Evolutionary conservation across 2,888 invertebrate genomes (phyloP).

Genomic region (Sceliomorpha sp.): DNA sequence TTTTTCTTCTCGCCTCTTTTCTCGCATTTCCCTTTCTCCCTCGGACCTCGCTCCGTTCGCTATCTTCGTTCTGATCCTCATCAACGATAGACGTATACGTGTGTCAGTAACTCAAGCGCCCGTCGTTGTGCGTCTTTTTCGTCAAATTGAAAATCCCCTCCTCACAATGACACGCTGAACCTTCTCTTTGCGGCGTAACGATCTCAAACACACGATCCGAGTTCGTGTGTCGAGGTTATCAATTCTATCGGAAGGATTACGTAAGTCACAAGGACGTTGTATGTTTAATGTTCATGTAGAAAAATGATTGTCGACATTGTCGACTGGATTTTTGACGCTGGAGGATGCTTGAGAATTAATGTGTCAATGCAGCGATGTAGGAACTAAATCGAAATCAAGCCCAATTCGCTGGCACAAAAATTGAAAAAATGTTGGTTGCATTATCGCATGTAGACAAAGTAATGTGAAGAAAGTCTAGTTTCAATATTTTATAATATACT

Average conservation of each 20-base stretch:
- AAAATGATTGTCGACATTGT: too few relatives aligned
- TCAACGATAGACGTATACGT: conserved; percentile 50
- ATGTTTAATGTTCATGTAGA: conserved; percentile 16
- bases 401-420: too few relatives aligned
- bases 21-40: conserved; percentile 46
- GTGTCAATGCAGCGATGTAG: too few relatives aligned
- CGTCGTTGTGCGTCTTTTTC: conserved; percentile 50
- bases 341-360: too few relatives aligned
- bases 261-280: conserved; percentile 28
- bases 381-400: too few relatives aligned
- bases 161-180: conserved; percentile 16
- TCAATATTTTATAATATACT: too few relatives aligned
- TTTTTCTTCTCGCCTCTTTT: conserved; percentile 49
- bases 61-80: conserved; percentile 53
- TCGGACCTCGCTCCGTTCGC: conserved; percentile 31
- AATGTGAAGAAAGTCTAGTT: too few relatives aligned
- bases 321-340: too few relatives aligned
- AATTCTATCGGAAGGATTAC: conserved; percentile 39
- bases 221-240: conserved; percentile 40
- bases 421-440: too few relatives aligned
- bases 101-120: conserved; percentile 59
- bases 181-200: conserved; percentile 37
- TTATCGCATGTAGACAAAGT: too few relatives aligned
- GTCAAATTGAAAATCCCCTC: conserved; percentile 59
- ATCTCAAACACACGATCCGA: conserved; percentile 33